Evolutionary conservation across 2,113 vertebrate species (phyloP), one percentile per base, ranked within the genome.

Genomic region (Protobothrops mucrosquamatus): DNA sequence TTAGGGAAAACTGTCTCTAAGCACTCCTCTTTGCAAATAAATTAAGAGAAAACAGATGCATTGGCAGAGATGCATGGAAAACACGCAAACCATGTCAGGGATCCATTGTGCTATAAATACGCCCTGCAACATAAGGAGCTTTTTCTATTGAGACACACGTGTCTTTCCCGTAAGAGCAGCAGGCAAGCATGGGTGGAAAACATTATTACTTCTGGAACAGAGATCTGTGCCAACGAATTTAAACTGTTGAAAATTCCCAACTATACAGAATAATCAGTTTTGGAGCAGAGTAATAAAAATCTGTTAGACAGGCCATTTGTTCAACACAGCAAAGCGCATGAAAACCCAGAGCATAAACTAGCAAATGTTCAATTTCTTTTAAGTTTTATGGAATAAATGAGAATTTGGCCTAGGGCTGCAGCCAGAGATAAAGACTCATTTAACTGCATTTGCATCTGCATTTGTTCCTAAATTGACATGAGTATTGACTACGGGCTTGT

Each of bases 101-200:
- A 64, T 87, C 88, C 54, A 89, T 74, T 94, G 48, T 94, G 88
- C 88, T 90, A 94, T 95, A 95, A 96, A 95, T 69, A 95, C 43
- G 88, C 92, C 1, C 48, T 2, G 12, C 87, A 94, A 93, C 91
- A 90, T 85, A 89, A 24, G n/a, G 24, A 93, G 43, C 85, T 86
- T 91, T 15, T 87, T 87, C 88, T 93, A 46, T 57, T 91, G 88
- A 91, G 0, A 3, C 69, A 39, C 3, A 85, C 23, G 87, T 9
- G 85, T 91, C 90, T 92, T 92, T 94, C 55, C 61, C 64, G 64
- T 91, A 91, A 54, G 12, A 91, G n/a, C 20, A 39, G 55, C 54
- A 0, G 87, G 88, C 92, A 95, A 93, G 95, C 12, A 87, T 0
- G 6, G 89, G 61, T 89, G 46, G 22, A 87, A 54, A 54, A 20